phyloP scores from a whole-genome alignment of 2,888 invertebrate genomes.

The Fragum fragum region DNA sequence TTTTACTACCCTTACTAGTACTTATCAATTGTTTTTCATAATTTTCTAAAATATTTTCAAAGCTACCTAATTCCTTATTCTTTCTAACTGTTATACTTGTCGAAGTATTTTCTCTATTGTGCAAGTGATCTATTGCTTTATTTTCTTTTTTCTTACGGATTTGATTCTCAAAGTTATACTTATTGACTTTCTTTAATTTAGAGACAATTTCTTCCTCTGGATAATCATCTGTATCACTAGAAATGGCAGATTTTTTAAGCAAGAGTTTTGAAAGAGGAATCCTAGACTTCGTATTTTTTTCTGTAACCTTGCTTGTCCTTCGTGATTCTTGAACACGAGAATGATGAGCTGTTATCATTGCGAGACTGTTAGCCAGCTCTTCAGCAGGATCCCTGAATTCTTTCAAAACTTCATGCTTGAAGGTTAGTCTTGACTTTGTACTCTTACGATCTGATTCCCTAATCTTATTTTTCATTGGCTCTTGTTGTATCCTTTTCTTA shows the following conservation, averaged over 20 bases:
- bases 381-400: conserved; percentile 29
- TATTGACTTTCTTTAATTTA: neutral
- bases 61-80: neutral
- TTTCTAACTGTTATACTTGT: neutral
- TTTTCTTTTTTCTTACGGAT: no score
- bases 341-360: conserved; percentile 30
- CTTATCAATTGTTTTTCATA: neutral
- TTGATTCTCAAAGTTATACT: no score
- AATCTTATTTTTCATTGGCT: neutral
- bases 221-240: conserved; percentile 4
- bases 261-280: neutral
- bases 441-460: conserved; percentile 10
- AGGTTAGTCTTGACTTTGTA: neutral
- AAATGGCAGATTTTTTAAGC: neutral
- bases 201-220: neutral
- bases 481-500: conserved; percentile 17
- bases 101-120: neutral
- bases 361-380: conserved; percentile 31
- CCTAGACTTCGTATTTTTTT: neutral
- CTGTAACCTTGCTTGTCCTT: neutral
- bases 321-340: neutral
- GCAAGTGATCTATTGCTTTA: no score
- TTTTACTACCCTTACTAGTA: neutral
- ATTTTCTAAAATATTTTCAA: conserved; percentile 10
- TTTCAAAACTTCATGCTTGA: neutral